Evolutionary conservation across 1,140 invertebrate species (phyloP), one percentile per base, ranked within the genome.

Genomic region (Drosophila melanogaster): DNA sequence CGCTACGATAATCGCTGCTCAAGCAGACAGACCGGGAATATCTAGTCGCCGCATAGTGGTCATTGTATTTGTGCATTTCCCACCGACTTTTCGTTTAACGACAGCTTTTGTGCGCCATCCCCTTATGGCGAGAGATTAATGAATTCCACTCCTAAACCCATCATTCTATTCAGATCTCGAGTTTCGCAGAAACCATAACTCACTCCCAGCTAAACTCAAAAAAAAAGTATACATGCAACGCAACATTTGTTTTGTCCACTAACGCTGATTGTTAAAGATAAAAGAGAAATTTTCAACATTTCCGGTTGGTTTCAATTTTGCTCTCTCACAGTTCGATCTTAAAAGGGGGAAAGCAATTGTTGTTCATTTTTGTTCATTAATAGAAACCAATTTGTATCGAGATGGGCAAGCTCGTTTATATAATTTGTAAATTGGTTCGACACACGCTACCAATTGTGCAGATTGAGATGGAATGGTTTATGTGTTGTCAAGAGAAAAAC

Each of bases 241-340:
- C 11, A 14, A 55, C 64, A 78, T 69, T 60, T 43, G 33, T 24
- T 64, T 55, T 62, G 33, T 22, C 22, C 41, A 46, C 56, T 47
- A 24, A 43, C 46, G 30, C 46, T 65, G 58, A 57, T 50, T 41
- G 53, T 60, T 35, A 66, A 41, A 59, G 62, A 66, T 60, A 77
- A 67, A 74, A 69, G 75, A 87, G 81, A 86, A 86, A 86, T 79
- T 87, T 69, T 50, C 67, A 81, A 51, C 79, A 76, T 65, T 83
- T 86, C 81, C 81, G 83, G 78, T 78, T 62, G 55, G 47, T 41
- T 51, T 43, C 47, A 37, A 49, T 38, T 38, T 56, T 22, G 35
- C 35, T 53, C 40, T 15, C 15, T 22, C 19, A 22, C 44, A 30
- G 30, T 30, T 30, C 30, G 30, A 24, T n/a, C 43, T 46, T 41